A percentile compares a stretch with the other conserved stretches of the same genome.
Conservation (phyloP, 2,797 vertebrate species). For the Loris lydekkerianus region DNA sequence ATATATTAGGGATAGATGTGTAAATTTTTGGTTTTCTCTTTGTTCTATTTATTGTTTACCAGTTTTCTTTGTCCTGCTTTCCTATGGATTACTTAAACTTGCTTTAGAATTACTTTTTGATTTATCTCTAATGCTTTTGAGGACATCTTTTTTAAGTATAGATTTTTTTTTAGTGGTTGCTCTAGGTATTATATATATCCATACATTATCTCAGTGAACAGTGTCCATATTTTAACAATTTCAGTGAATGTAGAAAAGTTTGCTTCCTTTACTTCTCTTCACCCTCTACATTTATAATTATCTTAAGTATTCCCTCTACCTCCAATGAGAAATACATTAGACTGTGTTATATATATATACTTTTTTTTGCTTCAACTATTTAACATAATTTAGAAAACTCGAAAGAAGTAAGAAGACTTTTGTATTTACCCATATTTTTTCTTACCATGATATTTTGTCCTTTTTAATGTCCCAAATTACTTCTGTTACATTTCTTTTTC, state of each 20-base stretch:
- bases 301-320: not conserved
- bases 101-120: slow-evolving; percentile 49
- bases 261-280: slow-evolving; percentile 14
- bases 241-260: slow-evolving; percentile 18
- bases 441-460: slow-evolving; percentile 6
- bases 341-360: not conserved
- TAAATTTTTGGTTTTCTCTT: not conserved
- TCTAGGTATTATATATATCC: not conserved
- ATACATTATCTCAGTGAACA: not conserved
- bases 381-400: slow-evolving; percentile 49
- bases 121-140: not conserved
- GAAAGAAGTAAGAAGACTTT: not conserved
- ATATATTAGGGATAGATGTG: not conserved
- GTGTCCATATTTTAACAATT: not conserved
- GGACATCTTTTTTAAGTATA: not conserved
- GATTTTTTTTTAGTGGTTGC: not conserved
- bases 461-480: not conserved
- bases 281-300: not conserved
- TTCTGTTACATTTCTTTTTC: slow-evolving; percentile 5
- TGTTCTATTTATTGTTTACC: not conserved
- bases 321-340: not conserved
- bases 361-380: not conserved
- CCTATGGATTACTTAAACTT: not conserved
- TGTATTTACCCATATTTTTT: slow-evolving; percentile 17
- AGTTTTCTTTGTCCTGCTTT: slow-evolving; percentile 15